These are phyloP conservation scores for Cheilosia scutellata DNA, from an alignment of 2,888 invertebrate genomes.

Conservation along the genomic window DNA sequence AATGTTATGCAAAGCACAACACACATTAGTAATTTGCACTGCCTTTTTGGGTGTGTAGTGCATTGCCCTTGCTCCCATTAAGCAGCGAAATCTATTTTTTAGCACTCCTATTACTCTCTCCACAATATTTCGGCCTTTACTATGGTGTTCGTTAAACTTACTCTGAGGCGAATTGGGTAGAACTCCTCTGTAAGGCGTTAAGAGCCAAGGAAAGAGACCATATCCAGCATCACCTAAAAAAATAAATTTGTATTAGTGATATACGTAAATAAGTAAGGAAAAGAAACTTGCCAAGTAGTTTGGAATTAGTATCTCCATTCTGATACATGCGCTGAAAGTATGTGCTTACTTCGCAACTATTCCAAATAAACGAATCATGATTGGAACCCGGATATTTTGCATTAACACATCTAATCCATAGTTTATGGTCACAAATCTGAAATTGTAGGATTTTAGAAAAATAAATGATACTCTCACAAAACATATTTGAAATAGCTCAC, in stretches of 20 bases:
- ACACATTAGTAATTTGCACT: neutral
- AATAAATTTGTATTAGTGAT: neutral
- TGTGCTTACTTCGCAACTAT: neutral
- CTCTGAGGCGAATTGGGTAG: constrained; percentile 8
- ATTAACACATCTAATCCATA: constrained; percentile 11
- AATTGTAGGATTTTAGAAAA: constrained; percentile 1
- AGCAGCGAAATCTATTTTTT: neutral
- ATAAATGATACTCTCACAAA: neutral
- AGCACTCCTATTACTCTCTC: constrained; percentile 5
- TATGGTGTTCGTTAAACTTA: constrained; percentile 17
- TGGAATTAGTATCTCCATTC: constrained; percentile 3
- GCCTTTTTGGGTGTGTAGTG: constrained; percentile 9
- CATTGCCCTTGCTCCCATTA: neutral
- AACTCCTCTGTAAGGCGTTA: constrained; percentile 16
- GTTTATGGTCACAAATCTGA: neutral
- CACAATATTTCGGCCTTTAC: constrained; percentile 24
- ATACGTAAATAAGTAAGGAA: neutral
- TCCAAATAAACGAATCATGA: too few species aligned
- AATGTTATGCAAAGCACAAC: neutral
- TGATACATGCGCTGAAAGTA: constrained; percentile 9
- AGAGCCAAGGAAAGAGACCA: constrained; percentile 8
- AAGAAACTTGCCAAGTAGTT: neutral
- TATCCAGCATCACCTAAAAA: constrained; percentile 25
- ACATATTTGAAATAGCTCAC: neutral
- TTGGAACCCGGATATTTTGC: constrained; percentile 9